phyloP scores from a whole-genome alignment of 2,797 vertebrate species.

The Enteromius trimaculatus region DNA sequence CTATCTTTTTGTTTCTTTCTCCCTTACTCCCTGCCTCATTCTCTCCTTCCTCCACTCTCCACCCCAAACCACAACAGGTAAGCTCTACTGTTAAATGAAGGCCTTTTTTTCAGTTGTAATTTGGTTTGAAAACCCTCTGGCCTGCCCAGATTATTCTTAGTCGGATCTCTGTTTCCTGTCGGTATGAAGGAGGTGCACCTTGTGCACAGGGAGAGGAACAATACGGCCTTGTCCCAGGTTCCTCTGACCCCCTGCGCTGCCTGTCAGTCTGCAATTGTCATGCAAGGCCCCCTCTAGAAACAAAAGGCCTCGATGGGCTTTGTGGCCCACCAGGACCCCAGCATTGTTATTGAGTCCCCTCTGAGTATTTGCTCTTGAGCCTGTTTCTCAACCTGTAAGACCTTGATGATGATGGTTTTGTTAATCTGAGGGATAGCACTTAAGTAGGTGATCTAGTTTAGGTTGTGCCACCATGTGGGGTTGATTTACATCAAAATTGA shows the following conservation, averaged over 20 bases:
- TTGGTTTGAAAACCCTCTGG: slow-evolving; percentile 66
- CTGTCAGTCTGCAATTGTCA: slow-evolving; percentile 80
- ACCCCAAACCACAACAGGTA: slow-evolving; percentile 78
- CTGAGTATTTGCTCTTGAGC: slow-evolving; percentile 73
- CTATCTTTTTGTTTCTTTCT: slow-evolving; percentile 46
- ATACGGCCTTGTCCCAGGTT: slow-evolving; percentile 69
- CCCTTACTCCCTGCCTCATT: slow-evolving; percentile 57
- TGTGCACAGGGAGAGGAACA: slow-evolving; percentile 74
- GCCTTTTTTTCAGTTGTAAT: slow-evolving; percentile 63
- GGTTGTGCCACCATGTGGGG: not conserved
- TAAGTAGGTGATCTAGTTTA: slow-evolving; percentile 22
- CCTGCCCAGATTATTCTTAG: slow-evolving; percentile 64
- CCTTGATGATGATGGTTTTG: slow-evolving; percentile 50
- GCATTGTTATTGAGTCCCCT: slow-evolving; percentile 78
- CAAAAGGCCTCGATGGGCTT: slow-evolving; percentile 76
- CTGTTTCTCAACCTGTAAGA: slow-evolving; percentile 61
- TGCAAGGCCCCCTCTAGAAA: slow-evolving; percentile 77
- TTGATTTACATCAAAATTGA: slow-evolving; percentile 16
- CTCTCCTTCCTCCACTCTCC: slow-evolving; percentile 27
- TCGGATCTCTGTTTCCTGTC: slow-evolving; percentile 67
- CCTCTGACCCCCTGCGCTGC: slow-evolving; percentile 66
- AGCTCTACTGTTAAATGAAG: slow-evolving; percentile 68
- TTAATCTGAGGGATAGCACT: slow-evolving; percentile 30
- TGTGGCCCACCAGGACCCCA: slow-evolving; percentile 73
- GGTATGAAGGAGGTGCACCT: slow-evolving; percentile 69